Evolutionary conservation across 2,797 vertebrate genomes (phyloP).

Genomic region (Gallinago stenura): DNA sequence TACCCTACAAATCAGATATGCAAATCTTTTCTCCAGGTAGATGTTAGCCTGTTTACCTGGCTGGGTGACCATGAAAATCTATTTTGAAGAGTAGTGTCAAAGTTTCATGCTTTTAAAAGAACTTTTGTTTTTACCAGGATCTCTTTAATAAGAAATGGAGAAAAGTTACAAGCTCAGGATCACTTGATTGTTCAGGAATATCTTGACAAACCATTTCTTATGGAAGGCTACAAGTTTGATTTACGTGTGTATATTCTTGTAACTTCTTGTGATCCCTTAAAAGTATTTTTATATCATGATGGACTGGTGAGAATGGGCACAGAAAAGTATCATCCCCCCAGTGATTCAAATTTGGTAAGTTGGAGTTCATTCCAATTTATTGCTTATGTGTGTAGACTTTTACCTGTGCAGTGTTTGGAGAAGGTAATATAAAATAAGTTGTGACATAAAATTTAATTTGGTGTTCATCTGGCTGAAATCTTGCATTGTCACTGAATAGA

Average conservation of each 20-base stretch:
- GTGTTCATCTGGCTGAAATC: not conserved
- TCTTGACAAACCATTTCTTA: conserved; percentile 96
- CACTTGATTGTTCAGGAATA: conserved; percentile 99
- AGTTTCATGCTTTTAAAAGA: not conserved
- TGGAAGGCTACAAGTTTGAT: conserved; percentile 99
- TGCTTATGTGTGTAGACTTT: not conserved
- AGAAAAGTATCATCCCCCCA: conserved; percentile 95
- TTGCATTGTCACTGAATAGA: not conserved
- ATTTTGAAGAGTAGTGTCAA: not conserved
- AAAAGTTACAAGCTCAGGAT: conserved; percentile 96
- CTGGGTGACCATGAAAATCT: not conserved
- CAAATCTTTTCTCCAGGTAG: not conserved
- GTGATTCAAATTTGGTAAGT: conserved; percentile 96
- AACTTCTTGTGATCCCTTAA: conserved; percentile 96
- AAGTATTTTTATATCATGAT: conserved; percentile 97
- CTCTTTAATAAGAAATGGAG: conserved; percentile 96
- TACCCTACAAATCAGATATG: not conserved
- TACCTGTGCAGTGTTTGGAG: not conserved
- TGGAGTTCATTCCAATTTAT: not conserved
- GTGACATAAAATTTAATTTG: not conserved
- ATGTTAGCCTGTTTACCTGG: not conserved
- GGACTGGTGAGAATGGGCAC: conserved; percentile 98
- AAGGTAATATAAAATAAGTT: not conserved
- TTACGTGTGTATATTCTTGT: conserved; percentile 97
- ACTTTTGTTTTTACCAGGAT: conserved; percentile 83